phyloP scores from a whole-genome alignment of 2,797 vertebrate species.

The Myripristis jacobus region DNA sequence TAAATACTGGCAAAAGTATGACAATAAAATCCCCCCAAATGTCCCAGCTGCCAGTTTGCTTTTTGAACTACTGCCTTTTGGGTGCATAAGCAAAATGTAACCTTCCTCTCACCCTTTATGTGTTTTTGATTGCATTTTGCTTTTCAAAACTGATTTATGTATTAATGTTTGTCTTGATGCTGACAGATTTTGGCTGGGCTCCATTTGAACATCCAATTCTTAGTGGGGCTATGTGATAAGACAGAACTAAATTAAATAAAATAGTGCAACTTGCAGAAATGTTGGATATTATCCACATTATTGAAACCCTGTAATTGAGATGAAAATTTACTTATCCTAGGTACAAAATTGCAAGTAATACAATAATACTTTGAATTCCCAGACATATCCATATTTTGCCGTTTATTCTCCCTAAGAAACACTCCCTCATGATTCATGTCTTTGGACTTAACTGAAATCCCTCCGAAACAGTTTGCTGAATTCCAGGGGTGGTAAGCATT shows the following conservation, averaged over 20 bases:
- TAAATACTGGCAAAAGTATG: constrained; percentile 1
- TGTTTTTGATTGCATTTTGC: too few relatives aligned
- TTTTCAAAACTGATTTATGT: too few relatives aligned
- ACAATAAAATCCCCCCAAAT: not conserved
- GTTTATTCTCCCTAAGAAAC: constrained; percentile 68
- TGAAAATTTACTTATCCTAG: constrained; percentile 20
- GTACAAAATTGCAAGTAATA: constrained; percentile 25
- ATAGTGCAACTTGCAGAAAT: not conserved
- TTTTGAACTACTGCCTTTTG: too few relatives aligned
- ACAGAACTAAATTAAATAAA: not conserved
- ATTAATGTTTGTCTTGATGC: too few relatives aligned
- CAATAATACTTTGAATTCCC: constrained; percentile 69
- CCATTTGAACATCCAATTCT: not conserved
- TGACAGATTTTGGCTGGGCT: not conserved
- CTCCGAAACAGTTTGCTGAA: constrained; percentile 72
- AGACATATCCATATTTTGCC: constrained; percentile 76
- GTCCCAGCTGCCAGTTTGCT: too few relatives aligned
- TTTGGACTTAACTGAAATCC: constrained; percentile 81
- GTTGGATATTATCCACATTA: constrained; percentile 2
- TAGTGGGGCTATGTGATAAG: not conserved
- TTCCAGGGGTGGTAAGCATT: constrained; percentile 78
- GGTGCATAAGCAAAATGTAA: too few relatives aligned
- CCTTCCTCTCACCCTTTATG: too few relatives aligned
- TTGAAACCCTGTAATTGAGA: not conserved
- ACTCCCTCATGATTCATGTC: constrained; percentile 79